phyloP scores from a whole-genome alignment of 64 coral and sea anemone species.

The Montipora foliosa region DNA sequence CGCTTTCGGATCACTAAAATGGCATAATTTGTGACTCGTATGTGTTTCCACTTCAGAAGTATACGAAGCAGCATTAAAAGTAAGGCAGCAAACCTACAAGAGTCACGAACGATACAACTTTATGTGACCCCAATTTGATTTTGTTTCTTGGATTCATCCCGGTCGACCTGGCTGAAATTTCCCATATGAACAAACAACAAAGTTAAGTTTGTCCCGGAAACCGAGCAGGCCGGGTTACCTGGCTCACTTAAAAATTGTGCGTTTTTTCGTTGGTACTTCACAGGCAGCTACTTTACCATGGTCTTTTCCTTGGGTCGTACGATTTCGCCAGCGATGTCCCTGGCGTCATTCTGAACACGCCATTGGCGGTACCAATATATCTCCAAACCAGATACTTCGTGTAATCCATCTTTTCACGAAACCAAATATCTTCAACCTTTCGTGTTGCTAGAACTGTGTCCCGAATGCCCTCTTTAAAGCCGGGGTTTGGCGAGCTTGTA shows the following conservation, averaged over 20 bases:
- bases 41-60: no score
- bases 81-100: no score
- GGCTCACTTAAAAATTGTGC: neutral
- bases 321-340: constrained; percentile 17
- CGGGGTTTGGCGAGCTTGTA: constrained; percentile 17
- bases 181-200: no score
- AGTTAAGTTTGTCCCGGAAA: no score
- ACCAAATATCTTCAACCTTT: constrained; percentile 55
- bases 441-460: constrained; percentile 43
- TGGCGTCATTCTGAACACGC: constrained; percentile 59
- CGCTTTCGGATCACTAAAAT: no score
- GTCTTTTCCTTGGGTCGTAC: constrained; percentile 66
- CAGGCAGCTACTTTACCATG: constrained; percentile 31
- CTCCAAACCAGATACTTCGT: constrained; percentile 62
- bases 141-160: no score
- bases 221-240: neutral
- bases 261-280: no score
- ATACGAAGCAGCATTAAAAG: no score
- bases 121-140: no score
- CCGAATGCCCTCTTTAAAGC: constrained; percentile 46
- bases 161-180: no score
- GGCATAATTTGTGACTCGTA: no score
- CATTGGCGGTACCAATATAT: constrained; percentile 61
- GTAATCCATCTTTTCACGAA: neutral
- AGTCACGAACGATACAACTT: no score